Percentiles rank a stretch among this genome's conserved stretches.
Evolutionary conservation across 2,888 invertebrate species (phyloP).

Genomic region (Hoplodrina blanda): DNA sequence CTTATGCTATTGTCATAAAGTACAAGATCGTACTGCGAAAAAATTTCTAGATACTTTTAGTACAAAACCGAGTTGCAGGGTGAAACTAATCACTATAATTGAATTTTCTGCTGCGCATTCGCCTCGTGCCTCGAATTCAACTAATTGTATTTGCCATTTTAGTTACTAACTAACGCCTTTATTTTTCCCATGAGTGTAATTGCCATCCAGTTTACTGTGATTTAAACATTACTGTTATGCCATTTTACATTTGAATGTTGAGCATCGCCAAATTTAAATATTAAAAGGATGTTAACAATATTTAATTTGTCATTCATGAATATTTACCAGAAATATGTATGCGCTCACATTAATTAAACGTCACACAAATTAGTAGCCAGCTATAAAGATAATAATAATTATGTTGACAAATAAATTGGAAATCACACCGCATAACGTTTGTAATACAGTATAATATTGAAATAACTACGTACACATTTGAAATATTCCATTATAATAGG

Average conservation of each 20-base stretch:
- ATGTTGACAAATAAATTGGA: slow-evolving; percentile 50
- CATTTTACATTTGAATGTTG: slow-evolving; percentile 18
- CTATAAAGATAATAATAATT: slow-evolving; percentile 29
- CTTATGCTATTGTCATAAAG: slow-evolving; percentile 61
- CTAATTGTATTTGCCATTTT: slow-evolving; percentile 82
- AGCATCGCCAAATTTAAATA: slow-evolving; percentile 36
- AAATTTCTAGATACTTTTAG: slow-evolving; percentile 71
- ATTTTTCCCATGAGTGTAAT: slow-evolving; percentile 77
- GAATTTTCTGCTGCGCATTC: slow-evolving; percentile 83
- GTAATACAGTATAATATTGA: slow-evolving; percentile 28
- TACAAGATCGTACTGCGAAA: slow-evolving; percentile 60
- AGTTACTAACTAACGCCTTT: slow-evolving; percentile 79
- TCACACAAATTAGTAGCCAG: slow-evolving; percentile 49
- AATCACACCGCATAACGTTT: slow-evolving; percentile 36
- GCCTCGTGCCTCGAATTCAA: slow-evolving; percentile 82
- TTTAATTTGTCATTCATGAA: slow-evolving; percentile 49
- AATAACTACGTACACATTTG: neutral
- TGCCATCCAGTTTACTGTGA: slow-evolving; percentile 65
- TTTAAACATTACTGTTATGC: slow-evolving; percentile 50
- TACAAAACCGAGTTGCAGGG: slow-evolving; percentile 80
- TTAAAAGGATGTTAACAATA: slow-evolving; percentile 37
- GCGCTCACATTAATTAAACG: slow-evolving; percentile 54
- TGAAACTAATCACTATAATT: slow-evolving; percentile 87
- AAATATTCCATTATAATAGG: slow-evolving; percentile 11
- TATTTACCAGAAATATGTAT: slow-evolving; percentile 50